phyloP scores from a whole-genome alignment of 2,113 vertebrate species.

The Hypomesus transpacificus region DNA sequence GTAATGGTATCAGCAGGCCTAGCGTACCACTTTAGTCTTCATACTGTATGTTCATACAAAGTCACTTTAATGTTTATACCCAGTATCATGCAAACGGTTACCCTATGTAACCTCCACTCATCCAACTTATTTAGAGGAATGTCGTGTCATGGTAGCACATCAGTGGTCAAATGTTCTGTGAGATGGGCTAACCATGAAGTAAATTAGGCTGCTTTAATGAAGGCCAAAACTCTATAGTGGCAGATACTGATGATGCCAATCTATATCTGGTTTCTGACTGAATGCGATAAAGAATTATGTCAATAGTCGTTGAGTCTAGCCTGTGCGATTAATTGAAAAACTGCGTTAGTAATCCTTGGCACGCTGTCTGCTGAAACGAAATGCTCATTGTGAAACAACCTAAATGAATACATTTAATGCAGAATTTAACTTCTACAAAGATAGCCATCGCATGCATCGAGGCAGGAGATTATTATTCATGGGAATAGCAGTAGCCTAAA shows the following conservation, averaged over 20 bases:
- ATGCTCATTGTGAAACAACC: slow-evolving; percentile 64
- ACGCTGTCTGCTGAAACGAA: slow-evolving; percentile 69
- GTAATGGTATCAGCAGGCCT: no score
- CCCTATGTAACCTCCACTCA: neutral
- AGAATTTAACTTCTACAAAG: slow-evolving; percentile 13
- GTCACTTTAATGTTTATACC: no score
- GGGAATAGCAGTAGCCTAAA: no score
- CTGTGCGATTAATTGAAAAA: slow-evolving; percentile 76
- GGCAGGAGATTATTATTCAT: no score
- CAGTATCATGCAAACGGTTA: neutral
- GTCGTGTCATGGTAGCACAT: no score
- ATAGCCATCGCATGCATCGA: no score
- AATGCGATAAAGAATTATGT: slow-evolving; percentile 76
- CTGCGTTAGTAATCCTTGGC: slow-evolving; percentile 74
- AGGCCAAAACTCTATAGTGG: slow-evolving; percentile 51
- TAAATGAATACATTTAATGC: slow-evolving; percentile 59
- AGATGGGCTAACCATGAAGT: slow-evolving; percentile 28
- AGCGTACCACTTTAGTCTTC: no score
- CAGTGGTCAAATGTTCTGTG: neutral
- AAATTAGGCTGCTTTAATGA: slow-evolving; percentile 34
- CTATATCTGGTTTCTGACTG: slow-evolving; percentile 68
- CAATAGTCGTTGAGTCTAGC: slow-evolving; percentile 63
- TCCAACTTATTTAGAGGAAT: neutral
- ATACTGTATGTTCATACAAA: no score
- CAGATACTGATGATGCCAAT: slow-evolving; percentile 61